A percentile compares a stretch with the other conserved stretches of the same genome.
Conservation (phyloP, 2,113 vertebrate genomes). For the Anolis carolinensis region DNA sequence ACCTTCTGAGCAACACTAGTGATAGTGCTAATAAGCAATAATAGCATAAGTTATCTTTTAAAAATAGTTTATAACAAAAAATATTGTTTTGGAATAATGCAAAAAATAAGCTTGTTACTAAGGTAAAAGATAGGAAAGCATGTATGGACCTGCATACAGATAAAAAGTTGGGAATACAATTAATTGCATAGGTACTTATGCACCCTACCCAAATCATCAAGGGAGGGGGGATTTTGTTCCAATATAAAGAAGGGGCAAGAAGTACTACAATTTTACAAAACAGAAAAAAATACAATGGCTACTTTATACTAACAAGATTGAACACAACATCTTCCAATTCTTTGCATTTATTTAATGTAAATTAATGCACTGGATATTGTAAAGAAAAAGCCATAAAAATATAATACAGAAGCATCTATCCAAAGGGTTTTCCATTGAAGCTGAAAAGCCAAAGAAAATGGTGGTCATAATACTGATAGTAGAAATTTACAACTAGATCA, state of each 20-base stretch:
- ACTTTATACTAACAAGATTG: not conserved
- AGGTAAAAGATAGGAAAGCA: not conserved
- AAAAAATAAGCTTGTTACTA: not conserved
- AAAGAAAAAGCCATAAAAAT: too few relatives aligned
- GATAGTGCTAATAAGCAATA: slow-evolving; percentile 4
- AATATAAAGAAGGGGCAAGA: not conserved
- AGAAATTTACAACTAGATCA: not conserved
- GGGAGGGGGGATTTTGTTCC: not conserved
- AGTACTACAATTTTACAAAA: not conserved
- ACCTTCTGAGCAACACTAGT: not conserved
- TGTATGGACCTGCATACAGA: not conserved
- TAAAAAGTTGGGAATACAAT: not conserved
- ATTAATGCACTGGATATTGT: not conserved
- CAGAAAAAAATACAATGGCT: too few relatives aligned
- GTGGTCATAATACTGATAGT: too few relatives aligned
- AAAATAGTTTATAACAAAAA: slow-evolving; percentile 11
- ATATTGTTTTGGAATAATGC: not conserved
- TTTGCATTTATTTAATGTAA: not conserved
- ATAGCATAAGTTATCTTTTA: not conserved
- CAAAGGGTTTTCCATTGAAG: not conserved
- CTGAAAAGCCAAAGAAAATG: not conserved
- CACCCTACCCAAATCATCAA: not conserved
- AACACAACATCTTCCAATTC: not conserved
- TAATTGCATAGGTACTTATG: not conserved
- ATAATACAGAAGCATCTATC: not conserved